A percentile compares a stretch with the other conserved stretches of the same genome.
Conservation (phyloP, 2,888 invertebrate genomes). For the Dynastes grantii region DNA sequence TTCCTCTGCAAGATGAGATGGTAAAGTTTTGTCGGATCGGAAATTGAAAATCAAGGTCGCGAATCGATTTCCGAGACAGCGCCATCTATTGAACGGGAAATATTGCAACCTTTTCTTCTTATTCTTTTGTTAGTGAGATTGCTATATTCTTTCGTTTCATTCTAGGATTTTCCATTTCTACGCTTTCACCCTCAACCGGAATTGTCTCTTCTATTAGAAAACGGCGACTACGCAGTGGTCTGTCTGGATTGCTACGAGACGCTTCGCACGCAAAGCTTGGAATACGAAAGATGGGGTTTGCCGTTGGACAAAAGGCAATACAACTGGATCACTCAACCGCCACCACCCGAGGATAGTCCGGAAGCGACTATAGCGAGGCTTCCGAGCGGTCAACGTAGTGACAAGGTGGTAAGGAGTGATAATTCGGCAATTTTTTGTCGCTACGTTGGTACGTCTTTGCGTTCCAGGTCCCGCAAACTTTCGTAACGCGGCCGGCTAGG, state of each 20-base stretch:
- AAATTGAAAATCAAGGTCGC: too few relatives aligned
- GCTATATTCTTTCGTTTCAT: slow-evolving; percentile 9
- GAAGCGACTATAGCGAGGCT: slow-evolving; percentile 87
- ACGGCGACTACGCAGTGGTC: slow-evolving; percentile 92
- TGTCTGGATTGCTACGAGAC: slow-evolving; percentile 96
- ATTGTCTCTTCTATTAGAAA: slow-evolving; percentile 84
- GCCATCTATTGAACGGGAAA: too few relatives aligned
- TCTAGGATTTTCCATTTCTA: slow-evolving; percentile 90
- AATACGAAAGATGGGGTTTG: slow-evolving; percentile 91
- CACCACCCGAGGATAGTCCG: slow-evolving; percentile 92
- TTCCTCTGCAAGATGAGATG: neutral
- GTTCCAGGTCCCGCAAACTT: slow-evolving; percentile 73
- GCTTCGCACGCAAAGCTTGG: slow-evolving; percentile 89
- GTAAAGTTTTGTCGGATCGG: too few relatives aligned
- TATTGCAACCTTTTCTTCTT: too few relatives aligned
- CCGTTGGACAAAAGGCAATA: slow-evolving; percentile 93
- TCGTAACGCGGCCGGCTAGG: slow-evolving; percentile 74
- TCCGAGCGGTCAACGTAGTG: slow-evolving; percentile 89
- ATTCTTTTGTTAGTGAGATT: too few relatives aligned
- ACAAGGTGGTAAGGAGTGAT: slow-evolving; percentile 77
- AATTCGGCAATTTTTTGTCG: slow-evolving; percentile 37
- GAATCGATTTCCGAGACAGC: too few relatives aligned
- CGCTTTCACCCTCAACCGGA: slow-evolving; percentile 88
- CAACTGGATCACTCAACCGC: slow-evolving; percentile 95
- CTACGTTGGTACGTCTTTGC: slow-evolving; percentile 47